These are phyloP conservation scores for Congeria kusceri DNA, from an alignment of 2,888 invertebrate genomes.

Conservation along the genomic window DNA sequence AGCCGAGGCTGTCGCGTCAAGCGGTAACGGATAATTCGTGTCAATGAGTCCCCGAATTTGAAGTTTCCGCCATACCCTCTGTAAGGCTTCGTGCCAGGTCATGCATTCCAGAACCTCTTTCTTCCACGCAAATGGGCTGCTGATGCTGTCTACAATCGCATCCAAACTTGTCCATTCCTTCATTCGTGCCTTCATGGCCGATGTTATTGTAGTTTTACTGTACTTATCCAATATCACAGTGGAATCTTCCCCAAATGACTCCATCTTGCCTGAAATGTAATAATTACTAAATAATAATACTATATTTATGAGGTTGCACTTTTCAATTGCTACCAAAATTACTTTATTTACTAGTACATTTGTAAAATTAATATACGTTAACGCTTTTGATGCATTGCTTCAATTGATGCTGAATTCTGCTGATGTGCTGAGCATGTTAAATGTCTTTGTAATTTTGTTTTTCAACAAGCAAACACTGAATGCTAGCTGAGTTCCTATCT, in stretches of 20 bases:
- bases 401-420: no score
- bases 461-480: no score
- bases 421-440: no score
- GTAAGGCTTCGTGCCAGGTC: slow-evolving; percentile 47
- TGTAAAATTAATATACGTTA: no score
- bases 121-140: slow-evolving; percentile 45
- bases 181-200: not conserved
- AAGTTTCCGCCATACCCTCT: slow-evolving; percentile 50
- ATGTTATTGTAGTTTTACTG: slow-evolving; percentile 8
- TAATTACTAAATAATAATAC: no score
- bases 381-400: no score
- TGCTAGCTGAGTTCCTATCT: no score
- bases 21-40: slow-evolving; percentile 38
- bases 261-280: slow-evolving; percentile 55
- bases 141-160: slow-evolving; percentile 46
- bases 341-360: no score
- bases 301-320: no score
- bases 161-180: slow-evolving; percentile 36
- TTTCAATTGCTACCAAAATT: no score
- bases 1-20: not conserved
- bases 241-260: slow-evolving; percentile 47
- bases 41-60: slow-evolving; percentile 55
- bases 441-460: no score
- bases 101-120: slow-evolving; percentile 40
- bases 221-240: slow-evolving; percentile 36